Percentiles rank a stretch among this genome's conserved stretches.
Conservation (phyloP, 1,140 invertebrate genomes). For the Achatina immaculata region DNA sequence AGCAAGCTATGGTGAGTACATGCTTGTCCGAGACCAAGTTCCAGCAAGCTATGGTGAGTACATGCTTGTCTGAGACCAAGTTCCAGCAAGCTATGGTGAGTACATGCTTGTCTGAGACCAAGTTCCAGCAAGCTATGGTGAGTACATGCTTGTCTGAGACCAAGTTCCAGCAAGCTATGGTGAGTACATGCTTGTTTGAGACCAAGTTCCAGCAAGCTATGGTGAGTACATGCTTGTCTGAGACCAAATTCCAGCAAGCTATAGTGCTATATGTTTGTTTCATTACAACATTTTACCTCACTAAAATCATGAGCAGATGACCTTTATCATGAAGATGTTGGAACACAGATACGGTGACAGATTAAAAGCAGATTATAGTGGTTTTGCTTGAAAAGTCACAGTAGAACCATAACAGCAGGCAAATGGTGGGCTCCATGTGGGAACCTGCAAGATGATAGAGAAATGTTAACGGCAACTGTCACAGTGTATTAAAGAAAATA, state of each 20-base stretch:
- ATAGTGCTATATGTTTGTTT: not conserved
- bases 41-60: not conserved
- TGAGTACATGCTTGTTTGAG: not conserved
- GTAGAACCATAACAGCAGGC: too few species aligned
- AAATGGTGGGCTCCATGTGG: too few species aligned
- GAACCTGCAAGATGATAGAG: too few species aligned
- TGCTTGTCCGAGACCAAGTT: not conserved
- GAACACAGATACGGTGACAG: too few species aligned
- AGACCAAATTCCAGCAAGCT: not conserved
- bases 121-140: not conserved
- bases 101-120: not conserved
- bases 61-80: not conserved
- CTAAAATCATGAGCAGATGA: too few species aligned
- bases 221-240: not conserved
- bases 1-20: conserved; percentile 88
- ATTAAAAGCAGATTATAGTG: too few species aligned
- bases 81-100: not conserved
- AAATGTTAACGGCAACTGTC: too few species aligned
- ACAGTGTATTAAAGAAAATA: too few species aligned
- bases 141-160: not conserved
- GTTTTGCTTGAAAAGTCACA: too few species aligned
- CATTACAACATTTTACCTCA: not conserved
- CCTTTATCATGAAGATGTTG: too few species aligned
- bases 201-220: not conserved
- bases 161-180: not conserved